Base-by-base conservation (phyloP, 1,140 invertebrate species). In the Parasteatoda tepidariorum region DNA sequence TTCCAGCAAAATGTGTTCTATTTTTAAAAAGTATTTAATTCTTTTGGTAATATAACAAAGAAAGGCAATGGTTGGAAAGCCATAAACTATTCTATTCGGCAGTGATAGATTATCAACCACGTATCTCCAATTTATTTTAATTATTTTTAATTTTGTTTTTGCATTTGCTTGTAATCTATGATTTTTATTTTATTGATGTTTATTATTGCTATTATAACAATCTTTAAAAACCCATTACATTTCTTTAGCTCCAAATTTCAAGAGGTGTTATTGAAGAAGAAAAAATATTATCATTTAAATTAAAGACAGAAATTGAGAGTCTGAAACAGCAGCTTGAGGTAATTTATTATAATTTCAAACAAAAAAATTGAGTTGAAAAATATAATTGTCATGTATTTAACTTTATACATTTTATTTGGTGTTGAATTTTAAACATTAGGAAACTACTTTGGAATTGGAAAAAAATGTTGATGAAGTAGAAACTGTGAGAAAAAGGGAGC, bases 311-410 rank as follows among this genome's bases (percentile, higher is more conserved):
- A 75, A 30, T 62, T 38, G 55, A 59, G 2, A 61, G 30, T 28
- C 33, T 75, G 24, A 75, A 75, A 13, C 31, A 62, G 38, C n/a
- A 62, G 0, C 55, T 75, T 62, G 73, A 75, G 15, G 73, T 75
- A 62, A 34, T 6, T 24, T 48, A 2, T 48, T 48, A 18, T 48
- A 48, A 48, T 48, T 48, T 48, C 9, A 48, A 48, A 48, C 41
- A 24, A 48, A n/a, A 68, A 38, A n/a, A 34, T 68, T 61, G 28
- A 24, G 9, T 11, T 9, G 26, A 26, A 11, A 61, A 26, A 30
- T 61, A 30, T 55, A 55, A 18, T 55, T 55, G 13, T 55, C 13
- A 55, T 18, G 13, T 18, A 55, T 55, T 55, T n/a, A n/a, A n/a
- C n/a, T n/a, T n/a, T n/a, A n/a, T n/a, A n/a, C n/a, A n/a, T 59